These are phyloP conservation scores for Orientallactaga sibirica DNA, from an alignment of 2,797 vertebrate genomes.

Conservation along the genomic window DNA sequence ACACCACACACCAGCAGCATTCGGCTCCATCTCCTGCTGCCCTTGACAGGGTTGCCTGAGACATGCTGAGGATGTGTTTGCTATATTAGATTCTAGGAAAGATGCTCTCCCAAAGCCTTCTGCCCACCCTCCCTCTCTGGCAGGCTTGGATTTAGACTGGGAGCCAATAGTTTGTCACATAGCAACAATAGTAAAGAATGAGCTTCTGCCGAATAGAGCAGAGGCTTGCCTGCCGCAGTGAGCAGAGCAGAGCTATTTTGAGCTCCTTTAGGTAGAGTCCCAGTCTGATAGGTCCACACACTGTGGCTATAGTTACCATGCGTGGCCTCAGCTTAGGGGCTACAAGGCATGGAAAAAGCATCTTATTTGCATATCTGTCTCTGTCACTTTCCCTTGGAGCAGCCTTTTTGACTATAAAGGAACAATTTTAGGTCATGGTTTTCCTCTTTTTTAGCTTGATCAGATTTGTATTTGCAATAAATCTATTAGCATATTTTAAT, in stretches of 20 bases:
- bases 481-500: background rate
- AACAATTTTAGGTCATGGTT: background rate
- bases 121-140: conserved; percentile 44
- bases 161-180: conserved; percentile 76
- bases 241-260: conserved; percentile 74
- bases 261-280: conserved; percentile 73
- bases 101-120: conserved; percentile 45
- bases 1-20: background rate
- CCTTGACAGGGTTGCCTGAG: background rate
- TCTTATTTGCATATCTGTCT: conserved; percentile 60
- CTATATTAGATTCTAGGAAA: conserved; percentile 29
- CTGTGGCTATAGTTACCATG: conserved; percentile 55
- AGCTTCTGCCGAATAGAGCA: conserved; percentile 58
- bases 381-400: conserved; percentile 19
- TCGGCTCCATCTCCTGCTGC: background rate
- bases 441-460: conserved; percentile 27
- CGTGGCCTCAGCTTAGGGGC: conserved; percentile 4
- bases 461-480: background rate
- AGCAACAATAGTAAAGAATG: conserved; percentile 81
- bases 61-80: background rate
- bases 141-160: conserved; percentile 54
- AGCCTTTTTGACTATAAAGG: conserved; percentile 42
- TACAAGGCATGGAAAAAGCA: conserved; percentile 6
- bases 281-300: conserved; percentile 73
- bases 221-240: conserved; percentile 46